Evolutionary conservation across 2,113 vertebrate species (phyloP), one percentile per base, ranked within the genome.

Genomic region (Sterna hirundo): DNA sequence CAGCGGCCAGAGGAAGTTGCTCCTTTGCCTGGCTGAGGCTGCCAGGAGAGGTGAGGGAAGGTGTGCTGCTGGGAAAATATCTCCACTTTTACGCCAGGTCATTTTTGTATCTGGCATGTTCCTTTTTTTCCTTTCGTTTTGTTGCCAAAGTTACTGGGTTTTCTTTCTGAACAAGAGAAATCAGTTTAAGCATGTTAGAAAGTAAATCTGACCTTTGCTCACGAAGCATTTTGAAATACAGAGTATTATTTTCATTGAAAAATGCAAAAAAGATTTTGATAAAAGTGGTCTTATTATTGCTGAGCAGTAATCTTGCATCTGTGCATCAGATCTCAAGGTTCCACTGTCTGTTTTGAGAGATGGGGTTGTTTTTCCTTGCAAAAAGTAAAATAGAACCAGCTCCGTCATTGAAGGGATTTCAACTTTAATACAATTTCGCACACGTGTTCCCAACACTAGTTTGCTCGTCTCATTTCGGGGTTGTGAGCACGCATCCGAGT

Each of bases 391-490:
- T 20, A 36, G 38, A 60, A 62, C 42, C 79, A 20, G 15, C n/a
- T 78, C 64, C 7, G 3, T 78, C 54, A 25, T 0, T 46, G 47
- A 40, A 38, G 46, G 58, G 12, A 15, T 90, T 83, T 66, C 60
- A 34, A 11, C 46, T 90, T 57, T 1, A 51, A 7, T 27, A 23
- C 22, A 4, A 3, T 62, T 90, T n/a, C 6, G 2, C 78, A 27
- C 26, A 7, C 0, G 0, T 1, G 4, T 51, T 40, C 47, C 27
- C 42, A 74, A 3, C 62, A 3, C 34, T 6, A 0, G 20, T 60
- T 84, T 36, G 69, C 54, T 87, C 19, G 15, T 5, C 75, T 76
- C 15, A 0, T 42, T 40, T 30, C 71, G 70, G 90, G 88, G 82
- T 17, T 70, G 23, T 26, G 78, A 10, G 61, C 26, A 11, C 4